Conservation (phyloP, 2,888 invertebrate species). For the Catocala nupta region DNA sequence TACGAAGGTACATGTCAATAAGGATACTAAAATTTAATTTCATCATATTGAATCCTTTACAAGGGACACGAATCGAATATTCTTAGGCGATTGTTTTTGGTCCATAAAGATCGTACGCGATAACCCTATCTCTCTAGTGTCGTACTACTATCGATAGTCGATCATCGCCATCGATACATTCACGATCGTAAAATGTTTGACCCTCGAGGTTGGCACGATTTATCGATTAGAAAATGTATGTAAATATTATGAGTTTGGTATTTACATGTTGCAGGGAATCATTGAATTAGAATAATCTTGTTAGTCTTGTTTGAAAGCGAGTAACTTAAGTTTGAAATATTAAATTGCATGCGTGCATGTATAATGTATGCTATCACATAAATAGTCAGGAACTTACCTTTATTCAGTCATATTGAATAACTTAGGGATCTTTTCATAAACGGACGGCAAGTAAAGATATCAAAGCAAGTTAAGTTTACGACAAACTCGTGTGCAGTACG, state of each 20-base stretch:
- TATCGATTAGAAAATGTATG: slow-evolving; percentile 74
- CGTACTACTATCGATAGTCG: slow-evolving; percentile 67
- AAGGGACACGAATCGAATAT: slow-evolving; percentile 61
- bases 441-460: slow-evolving; percentile 49
- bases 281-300: slow-evolving; percentile 67
- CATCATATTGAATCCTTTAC: slow-evolving; percentile 72
- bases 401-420: slow-evolving; percentile 50
- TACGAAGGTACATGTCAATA: slow-evolving; percentile 55
- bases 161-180: slow-evolving; percentile 75
- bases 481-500: slow-evolving; percentile 33
- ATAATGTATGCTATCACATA: slow-evolving; percentile 53
- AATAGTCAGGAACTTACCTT: slow-evolving; percentile 45
- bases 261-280: slow-evolving; percentile 65
- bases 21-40: slow-evolving; percentile 73
- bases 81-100: slow-evolving; percentile 72
- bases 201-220: slow-evolving; percentile 77
- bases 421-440: slow-evolving; percentile 48
- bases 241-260: slow-evolving; percentile 70
- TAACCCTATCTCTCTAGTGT: slow-evolving; percentile 77
- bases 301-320: slow-evolving; percentile 54
- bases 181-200: slow-evolving; percentile 72
- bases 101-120: slow-evolving; percentile 78
- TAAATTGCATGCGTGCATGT: slow-evolving; percentile 50
- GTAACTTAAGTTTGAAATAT: slow-evolving; percentile 48
- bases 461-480: slow-evolving; percentile 41